Conservation (phyloP, 2,888 invertebrate genomes). For the Parnassius orleans region DNA sequence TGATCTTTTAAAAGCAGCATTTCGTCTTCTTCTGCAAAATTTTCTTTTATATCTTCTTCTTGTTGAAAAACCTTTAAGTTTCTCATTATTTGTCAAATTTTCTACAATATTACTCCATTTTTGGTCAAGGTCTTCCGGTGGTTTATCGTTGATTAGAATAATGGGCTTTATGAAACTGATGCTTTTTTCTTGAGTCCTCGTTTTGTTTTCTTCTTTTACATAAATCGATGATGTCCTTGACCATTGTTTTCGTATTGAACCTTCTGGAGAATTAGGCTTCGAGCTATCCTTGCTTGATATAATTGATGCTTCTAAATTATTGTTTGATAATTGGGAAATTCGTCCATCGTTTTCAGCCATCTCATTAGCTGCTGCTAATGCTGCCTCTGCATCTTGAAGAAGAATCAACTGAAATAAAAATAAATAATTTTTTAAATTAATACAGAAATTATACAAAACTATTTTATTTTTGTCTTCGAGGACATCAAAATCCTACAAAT, state of each 20-base stretch:
- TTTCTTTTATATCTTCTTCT: slow-evolving; percentile 61
- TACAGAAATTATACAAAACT: no score
- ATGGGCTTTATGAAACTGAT: slow-evolving; percentile 55
- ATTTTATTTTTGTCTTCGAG: no score
- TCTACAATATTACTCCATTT: slow-evolving; percentile 61
- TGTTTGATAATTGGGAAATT: slow-evolving; percentile 47
- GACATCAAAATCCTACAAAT: no score
- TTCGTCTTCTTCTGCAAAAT: slow-evolving; percentile 60
- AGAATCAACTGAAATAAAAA: slow-evolving; percentile 55
- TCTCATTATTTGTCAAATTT: slow-evolving; percentile 52
- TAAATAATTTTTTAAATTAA: slow-evolving; percentile 1
- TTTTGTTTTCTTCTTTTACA: slow-evolving; percentile 46
- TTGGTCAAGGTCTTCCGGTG: slow-evolving; percentile 66
- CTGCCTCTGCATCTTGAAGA: slow-evolving; percentile 64
- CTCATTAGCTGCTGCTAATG: slow-evolving; percentile 45
- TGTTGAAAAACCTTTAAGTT: slow-evolving; percentile 54
- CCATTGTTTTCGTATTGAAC: slow-evolving; percentile 41
- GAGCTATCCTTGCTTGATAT: slow-evolving; percentile 51
- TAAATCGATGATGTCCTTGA: slow-evolving; percentile 46
- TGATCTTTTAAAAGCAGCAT: slow-evolving; percentile 67
- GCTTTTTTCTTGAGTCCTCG: slow-evolving; percentile 39
- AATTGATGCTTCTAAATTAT: slow-evolving; percentile 54
- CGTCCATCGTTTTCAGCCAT: slow-evolving; percentile 47
- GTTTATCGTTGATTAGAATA: slow-evolving; percentile 68
- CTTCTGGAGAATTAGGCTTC: slow-evolving; percentile 49